Evolutionary conservation across 2,113 vertebrate species (phyloP).

Genomic region (Nerophis lumbriciformis): DNA sequence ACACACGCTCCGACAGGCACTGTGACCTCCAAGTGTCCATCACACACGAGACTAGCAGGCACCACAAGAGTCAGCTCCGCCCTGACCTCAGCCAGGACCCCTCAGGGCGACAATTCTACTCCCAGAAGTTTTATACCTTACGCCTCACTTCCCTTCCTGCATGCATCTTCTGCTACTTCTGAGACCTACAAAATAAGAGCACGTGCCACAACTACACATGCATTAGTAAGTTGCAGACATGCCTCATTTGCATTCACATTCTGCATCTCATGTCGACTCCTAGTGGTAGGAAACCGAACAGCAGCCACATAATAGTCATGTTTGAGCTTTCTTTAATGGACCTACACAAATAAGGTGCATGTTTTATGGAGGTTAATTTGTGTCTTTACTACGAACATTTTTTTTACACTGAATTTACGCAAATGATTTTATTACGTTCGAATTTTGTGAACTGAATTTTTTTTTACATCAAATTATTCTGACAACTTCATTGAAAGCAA

Average conservation of each 20-base stretch:
- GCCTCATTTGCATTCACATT: too few species aligned
- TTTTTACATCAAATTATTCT: too few species aligned
- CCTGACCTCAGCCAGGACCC: conserved; percentile 42
- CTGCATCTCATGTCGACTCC: conserved; percentile 58
- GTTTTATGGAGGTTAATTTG: too few species aligned
- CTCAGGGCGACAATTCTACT: conserved; percentile 22
- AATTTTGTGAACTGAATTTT: too few species aligned
- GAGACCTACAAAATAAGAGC: too few species aligned
- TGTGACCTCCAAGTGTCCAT: conserved; percentile 12
- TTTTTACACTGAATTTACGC: too few species aligned
- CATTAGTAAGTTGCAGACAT: too few species aligned
- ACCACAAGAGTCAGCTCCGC: conserved; percentile 37
- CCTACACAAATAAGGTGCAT: too few species aligned
- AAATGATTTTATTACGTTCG: too few species aligned
- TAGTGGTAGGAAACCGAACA: conserved; percentile 49
- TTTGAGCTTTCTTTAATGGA: neutral
- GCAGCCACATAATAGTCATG: conserved; percentile 12
- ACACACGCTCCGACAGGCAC: conserved; percentile 30
- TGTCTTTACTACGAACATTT: too few species aligned
- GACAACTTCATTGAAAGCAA: too few species aligned
- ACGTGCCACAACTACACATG: neutral
- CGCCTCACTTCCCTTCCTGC: conserved; percentile 10
- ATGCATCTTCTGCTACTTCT: neutral
- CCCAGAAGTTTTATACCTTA: conserved; percentile 6
- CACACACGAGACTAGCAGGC: conserved; percentile 41